Base-by-base conservation (phyloP, 2,888 invertebrate species). In the Epinotia demarniana region DNA sequence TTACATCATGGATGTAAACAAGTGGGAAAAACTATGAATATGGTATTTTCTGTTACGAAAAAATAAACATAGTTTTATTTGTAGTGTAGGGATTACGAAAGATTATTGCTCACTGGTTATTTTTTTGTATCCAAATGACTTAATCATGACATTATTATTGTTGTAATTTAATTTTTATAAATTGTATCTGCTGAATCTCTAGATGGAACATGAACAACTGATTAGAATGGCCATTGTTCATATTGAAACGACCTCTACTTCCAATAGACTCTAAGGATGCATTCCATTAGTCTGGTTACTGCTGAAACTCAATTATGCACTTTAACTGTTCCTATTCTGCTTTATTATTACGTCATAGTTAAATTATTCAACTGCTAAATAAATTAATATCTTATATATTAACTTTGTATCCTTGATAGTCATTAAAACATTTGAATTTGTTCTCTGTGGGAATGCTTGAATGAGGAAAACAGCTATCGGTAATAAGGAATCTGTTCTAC, bases 251-350 rank as follows among this genome's bases (percentile, higher is more conserved):
- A 75, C 75, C 75, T 75, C 53, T 61, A 62, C 33, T 53, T 71
- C 53, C 75, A 75, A 75, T 75, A 75, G 62, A 62, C 72, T 62
- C 71, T 72, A 67, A 75, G 75, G 71, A 75, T 75, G 71, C 75
- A 72, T 72, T 67, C 75, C 49, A 75, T 75, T 75, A 72, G 8
- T 49, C 33, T 60, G 58, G 53, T 58, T 19, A 43, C 18, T 13
- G 16, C 64, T 71, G 71, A 70, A 75, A 71, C 57, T 27, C 66
- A 67, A 75, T 72, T 72, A 72, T 72, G 75, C 60, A 62, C 67
- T 75, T 67, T 43, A 23, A 60, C 70, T 55, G 23, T 61, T 49
- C 19, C 16, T 27, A 62, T 49, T n/a, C 46, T 33, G 43, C 61
- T 55, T 55, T 55, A 4, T 61, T 68, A 62, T 55, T 57, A 60